A percentile compares a stretch with the other conserved stretches of the same genome.
These are phyloP conservation scores for Stictocephala bisonia DNA, from an alignment of 2,888 invertebrate species.

Conservation along the genomic window DNA sequence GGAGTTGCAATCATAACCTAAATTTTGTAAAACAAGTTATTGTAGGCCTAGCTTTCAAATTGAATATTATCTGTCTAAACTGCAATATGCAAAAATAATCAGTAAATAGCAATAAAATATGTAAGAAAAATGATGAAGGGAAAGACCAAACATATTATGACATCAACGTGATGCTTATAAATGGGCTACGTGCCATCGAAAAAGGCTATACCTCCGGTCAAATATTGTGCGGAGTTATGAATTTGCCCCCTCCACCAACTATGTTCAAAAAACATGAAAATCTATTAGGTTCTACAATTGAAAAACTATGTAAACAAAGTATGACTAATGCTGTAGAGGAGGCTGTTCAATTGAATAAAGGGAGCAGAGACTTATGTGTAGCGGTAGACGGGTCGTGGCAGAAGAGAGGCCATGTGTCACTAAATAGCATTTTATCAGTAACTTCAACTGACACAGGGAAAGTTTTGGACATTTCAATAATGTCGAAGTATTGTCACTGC, in stretches of 20 bases:
- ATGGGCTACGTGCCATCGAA: conserved; percentile 9
- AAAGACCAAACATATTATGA: conserved; percentile 18
- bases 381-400: conserved; percentile 29
- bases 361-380: not conserved
- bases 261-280: conserved; percentile 17
- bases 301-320: conserved; percentile 21
- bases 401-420: conserved; percentile 17
- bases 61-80: conserved; percentile 10
- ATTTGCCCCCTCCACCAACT: conserved; percentile 22
- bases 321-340: conserved; percentile 23
- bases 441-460: conserved; percentile 34
- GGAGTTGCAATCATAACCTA: conserved; percentile 11
- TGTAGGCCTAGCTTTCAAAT: conserved; percentile 21
- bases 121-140: not conserved
- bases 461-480: conserved; percentile 15
- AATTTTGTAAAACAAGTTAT: conserved; percentile 1
- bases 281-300: not conserved
- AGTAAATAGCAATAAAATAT: not conserved
- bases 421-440: conserved; percentile 34
- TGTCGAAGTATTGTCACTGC: conserved; percentile 22
- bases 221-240: conserved; percentile 24
- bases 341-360: conserved; percentile 7
- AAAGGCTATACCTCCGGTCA: conserved; percentile 15
- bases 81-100: not conserved
- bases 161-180: conserved; percentile 5